These are phyloP conservation scores for Sturnus vulgaris DNA, from an alignment of 2,113 vertebrate genomes.

Conservation along the genomic window DNA sequence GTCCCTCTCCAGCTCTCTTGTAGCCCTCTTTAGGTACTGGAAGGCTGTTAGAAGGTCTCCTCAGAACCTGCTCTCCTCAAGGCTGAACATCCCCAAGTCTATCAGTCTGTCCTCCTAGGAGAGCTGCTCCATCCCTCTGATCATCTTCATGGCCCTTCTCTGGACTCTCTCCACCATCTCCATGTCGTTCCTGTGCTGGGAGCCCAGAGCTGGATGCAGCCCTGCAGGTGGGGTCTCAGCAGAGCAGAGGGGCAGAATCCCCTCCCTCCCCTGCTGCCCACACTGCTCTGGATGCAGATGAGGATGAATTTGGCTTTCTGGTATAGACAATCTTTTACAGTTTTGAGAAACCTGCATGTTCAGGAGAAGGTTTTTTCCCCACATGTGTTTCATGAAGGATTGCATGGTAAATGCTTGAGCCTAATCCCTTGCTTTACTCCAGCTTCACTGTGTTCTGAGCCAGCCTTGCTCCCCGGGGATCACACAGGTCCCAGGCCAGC, in stretches of 20 bases:
- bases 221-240: background rate
- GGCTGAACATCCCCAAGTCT: background rate
- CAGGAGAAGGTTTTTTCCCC: background rate
- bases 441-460: background rate
- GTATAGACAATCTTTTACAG: background rate
- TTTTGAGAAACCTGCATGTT: background rate
- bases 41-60: background rate
- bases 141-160: background rate
- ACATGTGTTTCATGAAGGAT: rapidly evolving
- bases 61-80: background rate
- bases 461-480: rapidly evolving
- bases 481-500: rapidly evolving
- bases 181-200: no score
- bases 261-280: background rate
- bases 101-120: background rate
- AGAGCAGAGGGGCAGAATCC: background rate
- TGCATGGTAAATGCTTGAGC: background rate
- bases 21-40: background rate
- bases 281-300: rapidly evolving
- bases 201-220: background rate
- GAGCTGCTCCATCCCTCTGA: background rate
- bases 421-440: background rate
- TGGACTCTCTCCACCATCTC: background rate
- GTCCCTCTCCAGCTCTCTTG: background rate
- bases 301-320: background rate